Conservation (phyloP, 1,140 invertebrate species). For the Achatina immaculata region DNA sequence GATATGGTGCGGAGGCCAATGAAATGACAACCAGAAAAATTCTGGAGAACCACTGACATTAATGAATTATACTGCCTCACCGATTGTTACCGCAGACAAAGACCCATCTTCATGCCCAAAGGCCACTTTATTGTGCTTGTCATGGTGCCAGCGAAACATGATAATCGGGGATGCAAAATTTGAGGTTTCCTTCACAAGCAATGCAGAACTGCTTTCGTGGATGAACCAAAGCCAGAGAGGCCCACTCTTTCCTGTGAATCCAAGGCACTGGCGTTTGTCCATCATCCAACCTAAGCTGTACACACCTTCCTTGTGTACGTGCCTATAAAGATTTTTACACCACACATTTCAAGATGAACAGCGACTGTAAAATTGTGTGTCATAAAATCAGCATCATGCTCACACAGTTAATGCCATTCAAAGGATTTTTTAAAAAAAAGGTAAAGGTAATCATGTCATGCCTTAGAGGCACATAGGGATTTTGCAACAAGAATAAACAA, state of each 20-base stretch:
- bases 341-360: too few species aligned
- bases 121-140: slow-evolving; percentile 60
- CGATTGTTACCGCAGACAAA: slow-evolving; percentile 68
- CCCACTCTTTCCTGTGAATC: slow-evolving; percentile 61
- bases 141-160: slow-evolving; percentile 68
- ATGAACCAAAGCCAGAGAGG: slow-evolving; percentile 68
- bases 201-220: slow-evolving; percentile 28
- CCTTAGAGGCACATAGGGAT: too few species aligned
- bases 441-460: too few species aligned
- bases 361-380: too few species aligned
- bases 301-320: slow-evolving; percentile 50
- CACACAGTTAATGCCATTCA: too few species aligned
- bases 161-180: slow-evolving; percentile 57
- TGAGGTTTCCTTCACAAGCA: slow-evolving; percentile 55
- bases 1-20: too few species aligned
- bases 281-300: slow-evolving; percentile 64
- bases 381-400: too few species aligned
- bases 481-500: too few species aligned
- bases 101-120: slow-evolving; percentile 72
- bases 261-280: slow-evolving; percentile 57
- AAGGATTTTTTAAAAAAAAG: too few species aligned
- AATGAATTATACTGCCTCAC: too few species aligned
- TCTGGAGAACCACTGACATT: too few species aligned
- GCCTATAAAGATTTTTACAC: slow-evolving; percentile 47
- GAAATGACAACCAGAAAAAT: too few species aligned